Evolutionary conservation across 2,113 vertebrate genomes (phyloP).

Genomic region (Benitochromis conjunctus): DNA sequence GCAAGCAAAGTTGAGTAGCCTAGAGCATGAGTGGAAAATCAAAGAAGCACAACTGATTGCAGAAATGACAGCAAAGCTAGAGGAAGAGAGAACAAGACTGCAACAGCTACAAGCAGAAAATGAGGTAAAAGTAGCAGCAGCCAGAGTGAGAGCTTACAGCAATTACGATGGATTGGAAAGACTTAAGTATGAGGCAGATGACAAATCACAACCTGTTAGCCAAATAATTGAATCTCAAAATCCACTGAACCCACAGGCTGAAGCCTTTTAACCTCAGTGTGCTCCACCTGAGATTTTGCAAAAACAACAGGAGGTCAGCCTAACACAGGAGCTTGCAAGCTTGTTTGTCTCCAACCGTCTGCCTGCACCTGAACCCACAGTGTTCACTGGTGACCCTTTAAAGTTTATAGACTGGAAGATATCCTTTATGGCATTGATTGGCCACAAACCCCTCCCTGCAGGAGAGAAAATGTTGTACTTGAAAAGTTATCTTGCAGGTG

Average conservation of each 20-base stretch:
- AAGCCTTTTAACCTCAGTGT: background rate
- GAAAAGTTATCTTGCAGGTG: conserved; percentile 1
- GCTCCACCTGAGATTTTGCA: background rate
- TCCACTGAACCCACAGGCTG: background rate
- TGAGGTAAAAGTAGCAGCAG: background rate
- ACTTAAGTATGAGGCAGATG: fast-evolving
- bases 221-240: background rate
- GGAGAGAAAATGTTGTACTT: conserved; percentile 36
- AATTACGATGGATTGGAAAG: background rate
- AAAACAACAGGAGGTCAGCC: background rate
- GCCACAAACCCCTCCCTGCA: background rate
- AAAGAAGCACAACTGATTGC: fast-evolving
- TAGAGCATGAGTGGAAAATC: background rate
- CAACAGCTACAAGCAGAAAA: background rate
- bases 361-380: conserved; percentile 7
- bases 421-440: conserved; percentile 9
- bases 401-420: conserved; percentile 26
- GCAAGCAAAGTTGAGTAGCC: background rate
- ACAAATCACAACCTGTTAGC: background rate
- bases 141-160: background rate
- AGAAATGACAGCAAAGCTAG: fast-evolving
- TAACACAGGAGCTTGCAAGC: conserved; percentile 10
- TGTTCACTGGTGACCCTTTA: conserved; percentile 15
- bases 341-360: background rate
- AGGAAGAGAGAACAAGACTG: background rate